Percentiles rank a stretch among this genome's conserved stretches.
phyloP scores from a whole-genome alignment of 1,140 invertebrate genomes.

The Drosophila asahinai region DNA sequence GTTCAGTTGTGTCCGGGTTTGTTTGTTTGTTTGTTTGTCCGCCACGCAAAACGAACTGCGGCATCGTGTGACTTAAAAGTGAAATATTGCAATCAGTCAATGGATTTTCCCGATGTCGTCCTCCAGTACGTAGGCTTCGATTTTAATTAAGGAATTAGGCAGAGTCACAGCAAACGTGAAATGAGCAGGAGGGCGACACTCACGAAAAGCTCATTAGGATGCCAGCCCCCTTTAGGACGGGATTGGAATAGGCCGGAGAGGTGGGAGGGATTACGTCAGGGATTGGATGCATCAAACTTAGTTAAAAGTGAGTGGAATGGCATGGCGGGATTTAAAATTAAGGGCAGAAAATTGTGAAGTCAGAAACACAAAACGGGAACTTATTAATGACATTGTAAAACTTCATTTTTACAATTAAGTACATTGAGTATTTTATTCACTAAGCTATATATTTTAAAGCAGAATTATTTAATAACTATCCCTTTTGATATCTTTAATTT shows the following conservation, averaged over 20 bases:
- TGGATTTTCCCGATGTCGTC: slow-evolving; percentile 62
- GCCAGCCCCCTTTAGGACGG: slow-evolving; percentile 10
- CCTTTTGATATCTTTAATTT: neutral
- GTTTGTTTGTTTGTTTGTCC: slow-evolving; percentile 47
- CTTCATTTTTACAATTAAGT: too few species aligned
- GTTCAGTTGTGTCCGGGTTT: slow-evolving; percentile 38
- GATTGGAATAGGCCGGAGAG: slow-evolving; percentile 6
- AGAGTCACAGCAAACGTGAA: slow-evolving; percentile 42
- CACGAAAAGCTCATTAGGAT: slow-evolving; percentile 69
- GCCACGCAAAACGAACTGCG: slow-evolving; percentile 20
- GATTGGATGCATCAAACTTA: slow-evolving; percentile 36
- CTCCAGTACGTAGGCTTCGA: slow-evolving; percentile 68
- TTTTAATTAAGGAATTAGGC: slow-evolving; percentile 83
- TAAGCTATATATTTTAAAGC: too few species aligned
- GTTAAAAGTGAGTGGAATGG: slow-evolving; percentile 22
- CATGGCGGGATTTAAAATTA: neutral
- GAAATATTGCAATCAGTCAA: slow-evolving; percentile 83
- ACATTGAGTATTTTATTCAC: too few species aligned
- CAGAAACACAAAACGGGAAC: neutral
- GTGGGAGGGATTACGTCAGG: slow-evolving; percentile 21
- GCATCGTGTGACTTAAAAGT: slow-evolving; percentile 76
- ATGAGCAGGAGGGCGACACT: slow-evolving; percentile 46
- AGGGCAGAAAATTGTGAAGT: neutral
- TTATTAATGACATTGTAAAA: too few species aligned
- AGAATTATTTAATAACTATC: neutral